Evolutionary conservation across 2,888 invertebrate genomes (phyloP).

Genomic region (Noctua comes): DNA sequence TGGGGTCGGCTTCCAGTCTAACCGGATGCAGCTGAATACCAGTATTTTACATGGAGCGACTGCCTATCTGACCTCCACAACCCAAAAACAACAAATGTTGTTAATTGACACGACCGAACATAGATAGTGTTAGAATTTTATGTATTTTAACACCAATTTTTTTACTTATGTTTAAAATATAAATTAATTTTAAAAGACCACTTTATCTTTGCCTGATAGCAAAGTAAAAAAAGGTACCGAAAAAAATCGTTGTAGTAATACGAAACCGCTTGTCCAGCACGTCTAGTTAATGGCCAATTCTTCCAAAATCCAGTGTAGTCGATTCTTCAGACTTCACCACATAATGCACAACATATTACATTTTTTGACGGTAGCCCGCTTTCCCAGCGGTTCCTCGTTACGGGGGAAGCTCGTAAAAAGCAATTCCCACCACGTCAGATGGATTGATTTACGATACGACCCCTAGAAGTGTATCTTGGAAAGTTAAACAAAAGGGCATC

Average conservation of each 20-base stretch:
- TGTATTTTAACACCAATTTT: not conserved
- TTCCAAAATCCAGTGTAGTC: not conserved
- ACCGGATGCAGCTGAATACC: too few relatives aligned
- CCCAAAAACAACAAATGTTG: too few relatives aligned
- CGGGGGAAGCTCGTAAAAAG: slow-evolving; percentile 75
- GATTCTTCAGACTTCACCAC: not conserved
- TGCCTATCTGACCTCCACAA: too few relatives aligned
- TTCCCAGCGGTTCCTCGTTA: slow-evolving; percentile 52
- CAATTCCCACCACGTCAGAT: slow-evolving; percentile 79
- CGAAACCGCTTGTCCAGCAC: not conserved
- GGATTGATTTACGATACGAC: slow-evolving; percentile 84
- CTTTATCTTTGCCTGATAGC: not conserved
- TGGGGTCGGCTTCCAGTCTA: too few relatives aligned
- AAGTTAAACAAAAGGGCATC: slow-evolving; percentile 70
- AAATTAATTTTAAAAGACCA: not conserved
- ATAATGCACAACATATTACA: slow-evolving; percentile 10
- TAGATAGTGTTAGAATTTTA: too few relatives aligned
- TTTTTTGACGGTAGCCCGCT: slow-evolving; percentile 34
- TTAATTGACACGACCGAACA: too few relatives aligned
- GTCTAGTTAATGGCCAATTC: not conserved
- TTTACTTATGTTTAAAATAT: too few relatives aligned
- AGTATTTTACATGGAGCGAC: too few relatives aligned
- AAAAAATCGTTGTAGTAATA: not conserved
- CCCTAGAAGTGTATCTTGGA: slow-evolving; percentile 74
- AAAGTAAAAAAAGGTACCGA: not conserved